phyloP scores from a whole-genome alignment of 2,888 invertebrate genomes.

The Meiosimyza decipiens region DNA sequence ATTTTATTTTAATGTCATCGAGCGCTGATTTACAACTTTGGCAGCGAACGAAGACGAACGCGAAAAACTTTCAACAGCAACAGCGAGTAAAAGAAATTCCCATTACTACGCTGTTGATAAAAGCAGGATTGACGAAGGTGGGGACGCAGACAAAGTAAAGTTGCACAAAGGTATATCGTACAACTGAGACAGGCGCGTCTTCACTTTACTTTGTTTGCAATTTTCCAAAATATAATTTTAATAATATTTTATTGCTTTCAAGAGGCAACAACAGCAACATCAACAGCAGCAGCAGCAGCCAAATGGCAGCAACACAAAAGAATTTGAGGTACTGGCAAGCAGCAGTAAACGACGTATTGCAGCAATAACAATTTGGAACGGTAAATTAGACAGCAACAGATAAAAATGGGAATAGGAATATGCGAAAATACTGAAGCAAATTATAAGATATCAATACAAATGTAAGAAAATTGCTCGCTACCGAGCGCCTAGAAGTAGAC shows the following conservation, averaged over 20 bases:
- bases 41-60: neutral
- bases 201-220: conserved; percentile 33
- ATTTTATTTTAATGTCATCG: conserved; percentile 66
- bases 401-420: conserved; percentile 36
- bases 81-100: neutral
- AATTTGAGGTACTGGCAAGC: conserved; percentile 15
- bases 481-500: neutral
- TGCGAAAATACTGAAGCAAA: conserved; percentile 6
- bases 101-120: neutral
- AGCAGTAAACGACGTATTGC: conserved; percentile 40
- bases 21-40: conserved; percentile 61
- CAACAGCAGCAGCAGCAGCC: conserved; percentile 34
- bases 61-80: conserved; percentile 21
- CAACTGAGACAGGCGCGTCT: conserved; percentile 18
- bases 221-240: conserved; percentile 57
- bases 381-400: conserved; percentile 50
- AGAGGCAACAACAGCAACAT: conserved; percentile 44
- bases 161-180: conserved; percentile 20
- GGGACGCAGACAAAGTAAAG: neutral
- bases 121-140: neutral
- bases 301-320: conserved; percentile 36
- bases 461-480: neutral
- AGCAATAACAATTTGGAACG: conserved; percentile 49
- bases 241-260: conserved; percentile 63
- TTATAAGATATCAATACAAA: conserved; percentile 30